A percentile compares a stretch with the other conserved stretches of the same genome.
Evolutionary conservation across 2,113 vertebrate genomes (phyloP).

Genomic region (Cairina moschata): DNA sequence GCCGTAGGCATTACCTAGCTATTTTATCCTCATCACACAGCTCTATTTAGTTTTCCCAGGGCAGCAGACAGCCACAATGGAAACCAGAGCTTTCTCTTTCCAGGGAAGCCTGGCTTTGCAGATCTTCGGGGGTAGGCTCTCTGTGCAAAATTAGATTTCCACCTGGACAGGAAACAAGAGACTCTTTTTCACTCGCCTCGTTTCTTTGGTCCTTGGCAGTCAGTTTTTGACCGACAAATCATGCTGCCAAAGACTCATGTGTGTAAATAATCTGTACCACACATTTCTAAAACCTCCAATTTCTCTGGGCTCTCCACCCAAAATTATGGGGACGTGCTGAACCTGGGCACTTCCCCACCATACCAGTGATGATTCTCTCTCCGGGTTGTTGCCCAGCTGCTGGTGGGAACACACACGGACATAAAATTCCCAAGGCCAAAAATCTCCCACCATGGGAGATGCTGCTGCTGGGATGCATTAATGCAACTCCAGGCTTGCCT

Average conservation of each 20-base stretch:
- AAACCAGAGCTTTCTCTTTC: not conserved
- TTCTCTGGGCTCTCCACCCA: not conserved
- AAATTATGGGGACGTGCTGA: not conserved
- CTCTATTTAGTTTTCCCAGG: conserved; percentile 26
- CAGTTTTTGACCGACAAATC: not conserved
- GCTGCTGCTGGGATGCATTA: not conserved
- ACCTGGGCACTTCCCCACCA: too few relatives aligned
- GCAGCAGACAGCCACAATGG: not conserved
- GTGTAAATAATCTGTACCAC: fast-evolving
- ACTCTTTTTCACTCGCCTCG: not conserved
- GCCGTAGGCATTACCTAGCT: not conserved
- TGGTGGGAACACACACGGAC: not conserved
- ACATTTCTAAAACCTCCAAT: not conserved
- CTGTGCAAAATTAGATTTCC: not conserved
- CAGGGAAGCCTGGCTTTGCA: not conserved
- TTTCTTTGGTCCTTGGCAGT: not conserved
- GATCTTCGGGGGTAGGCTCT: not conserved
- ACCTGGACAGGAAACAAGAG: not conserved
- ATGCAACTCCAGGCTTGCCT: not conserved
- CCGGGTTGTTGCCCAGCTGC: not conserved
- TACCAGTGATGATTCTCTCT: not conserved
- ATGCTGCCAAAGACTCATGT: not conserved
- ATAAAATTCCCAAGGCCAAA: not conserved
- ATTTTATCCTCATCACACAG: conserved; percentile 20
- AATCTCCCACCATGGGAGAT: not conserved